Evolutionary conservation across 2,797 vertebrate genomes (phyloP).

Genomic region (Amazona finschi): DNA sequence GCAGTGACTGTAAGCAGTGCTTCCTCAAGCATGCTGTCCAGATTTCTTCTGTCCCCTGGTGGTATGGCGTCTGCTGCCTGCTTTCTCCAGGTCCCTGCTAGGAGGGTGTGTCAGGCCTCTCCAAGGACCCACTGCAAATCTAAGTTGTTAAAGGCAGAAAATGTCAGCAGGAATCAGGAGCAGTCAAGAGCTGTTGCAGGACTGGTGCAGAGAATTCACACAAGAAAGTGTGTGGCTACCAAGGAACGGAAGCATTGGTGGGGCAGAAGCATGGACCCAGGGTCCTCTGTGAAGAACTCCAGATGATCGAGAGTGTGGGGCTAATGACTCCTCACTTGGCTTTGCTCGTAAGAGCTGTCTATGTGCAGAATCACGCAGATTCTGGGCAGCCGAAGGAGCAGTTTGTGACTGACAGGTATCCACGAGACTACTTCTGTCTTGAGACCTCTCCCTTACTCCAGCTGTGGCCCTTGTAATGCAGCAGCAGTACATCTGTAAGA

Average conservation of each 20-base stretch:
- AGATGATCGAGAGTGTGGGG: rapidly evolving
- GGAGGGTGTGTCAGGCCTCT: background rate
- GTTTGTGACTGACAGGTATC: background rate
- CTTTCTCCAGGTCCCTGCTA: background rate
- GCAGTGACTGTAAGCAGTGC: background rate
- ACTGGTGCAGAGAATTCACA: background rate
- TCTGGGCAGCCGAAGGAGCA: background rate
- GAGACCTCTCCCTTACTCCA: background rate
- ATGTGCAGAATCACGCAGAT: background rate
- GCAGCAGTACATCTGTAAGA: background rate
- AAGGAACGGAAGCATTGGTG: background rate
- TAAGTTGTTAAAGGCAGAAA: background rate
- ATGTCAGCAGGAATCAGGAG: background rate
- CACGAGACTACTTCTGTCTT: background rate
- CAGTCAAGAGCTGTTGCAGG: background rate
- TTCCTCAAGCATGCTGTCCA: background rate
- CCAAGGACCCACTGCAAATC: background rate
- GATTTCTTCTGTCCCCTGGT: background rate
- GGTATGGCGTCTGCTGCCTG: background rate
- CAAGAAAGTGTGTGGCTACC: background rate
- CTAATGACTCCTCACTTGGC: background rate
- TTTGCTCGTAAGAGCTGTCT: background rate
- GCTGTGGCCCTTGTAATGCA: background rate
- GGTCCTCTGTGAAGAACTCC: background rate
- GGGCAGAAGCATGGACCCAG: background rate